These are phyloP conservation scores for Eulemur albifrons DNA, from an alignment of 2,797 vertebrate genomes.

Conservation along the genomic window DNA sequence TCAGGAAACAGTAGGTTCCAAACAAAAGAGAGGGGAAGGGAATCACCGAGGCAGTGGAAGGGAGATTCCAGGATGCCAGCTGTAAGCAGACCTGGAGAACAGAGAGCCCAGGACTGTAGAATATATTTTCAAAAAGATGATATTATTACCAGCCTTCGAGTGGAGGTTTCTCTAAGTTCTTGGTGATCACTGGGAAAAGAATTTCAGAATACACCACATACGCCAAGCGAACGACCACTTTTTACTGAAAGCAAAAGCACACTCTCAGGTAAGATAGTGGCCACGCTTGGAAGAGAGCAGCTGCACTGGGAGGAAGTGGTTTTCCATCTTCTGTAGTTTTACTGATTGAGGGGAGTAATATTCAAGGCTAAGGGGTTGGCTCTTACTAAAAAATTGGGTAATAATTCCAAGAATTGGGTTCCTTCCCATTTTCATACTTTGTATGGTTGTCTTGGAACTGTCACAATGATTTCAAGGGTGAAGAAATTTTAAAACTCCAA, in stretches of 20 bases:
- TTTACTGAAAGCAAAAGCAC: not conserved
- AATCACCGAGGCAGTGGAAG: too few relatives aligned
- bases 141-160: too few relatives aligned
- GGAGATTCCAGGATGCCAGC: not conserved
- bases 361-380: not conserved
- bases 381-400: not conserved
- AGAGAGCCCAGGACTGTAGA: too few relatives aligned
- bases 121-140: not conserved
- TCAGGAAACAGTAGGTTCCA: not conserved
- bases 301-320: not conserved
- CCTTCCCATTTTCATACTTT: not conserved
- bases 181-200: too few relatives aligned
- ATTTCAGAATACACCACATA: not conserved
- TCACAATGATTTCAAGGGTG: not conserved
- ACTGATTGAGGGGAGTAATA: not conserved
- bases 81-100: not conserved
- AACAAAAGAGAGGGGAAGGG: not conserved
- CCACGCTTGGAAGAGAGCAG: not conserved
- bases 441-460: not conserved
- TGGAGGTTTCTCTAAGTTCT: too few relatives aligned
- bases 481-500: not conserved
- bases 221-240: not conserved
- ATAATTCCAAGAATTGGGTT: not conserved
- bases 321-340: not conserved
- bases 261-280: not conserved